Evolutionary conservation across 2,113 vertebrate genomes (phyloP), one percentile per base, ranked within the genome.

Genomic region (Ptilonorhynchus violaceus): DNA sequence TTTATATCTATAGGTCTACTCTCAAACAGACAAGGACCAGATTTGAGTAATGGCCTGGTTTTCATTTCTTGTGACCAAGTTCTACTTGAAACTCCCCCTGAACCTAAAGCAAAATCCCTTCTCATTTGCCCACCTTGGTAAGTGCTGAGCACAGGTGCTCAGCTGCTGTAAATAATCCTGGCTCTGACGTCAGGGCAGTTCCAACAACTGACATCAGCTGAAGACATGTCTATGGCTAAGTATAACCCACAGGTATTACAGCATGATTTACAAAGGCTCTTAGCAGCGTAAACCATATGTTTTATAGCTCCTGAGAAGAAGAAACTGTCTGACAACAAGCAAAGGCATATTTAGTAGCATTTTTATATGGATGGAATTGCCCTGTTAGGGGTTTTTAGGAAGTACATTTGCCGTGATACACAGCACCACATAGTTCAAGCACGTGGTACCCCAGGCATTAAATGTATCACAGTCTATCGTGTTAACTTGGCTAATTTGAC

Each of bases 401-500:
- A 93, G 64, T 49, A 52, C 31, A 42, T 91, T 86, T 82, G 60
- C 83, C 58, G 10, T 60, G 72, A 70, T 92, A 47, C 70, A 9
- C 24, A 86, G 60, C 31, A 86, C 39, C n/a, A 23, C 4, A 15
- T 20, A 86, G 60, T 62, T 94, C 76, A 91, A 89, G 49, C 66
- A 85, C 5, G 3, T 22, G 79, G 67, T 80, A 88, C 67, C 60
- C 69, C 63, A 75, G 91, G 52, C 33, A 46, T 79, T 81, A 68
- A 28, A 63, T 97, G 94, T 94, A 96, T 94, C 95, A 84, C 68
- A 58, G 56, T 94, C 85, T 92, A 84, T 98, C 94, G 89, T 49
- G 30, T 52, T 97, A 97, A 92, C 67, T 96, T 89, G 84, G 89
- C 83, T 97, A 96, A 97, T 96, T 95, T 96, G 93, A 91, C 73